Conservation (phyloP, 2,113 vertebrate genomes). For the Seriola aureovittata region DNA sequence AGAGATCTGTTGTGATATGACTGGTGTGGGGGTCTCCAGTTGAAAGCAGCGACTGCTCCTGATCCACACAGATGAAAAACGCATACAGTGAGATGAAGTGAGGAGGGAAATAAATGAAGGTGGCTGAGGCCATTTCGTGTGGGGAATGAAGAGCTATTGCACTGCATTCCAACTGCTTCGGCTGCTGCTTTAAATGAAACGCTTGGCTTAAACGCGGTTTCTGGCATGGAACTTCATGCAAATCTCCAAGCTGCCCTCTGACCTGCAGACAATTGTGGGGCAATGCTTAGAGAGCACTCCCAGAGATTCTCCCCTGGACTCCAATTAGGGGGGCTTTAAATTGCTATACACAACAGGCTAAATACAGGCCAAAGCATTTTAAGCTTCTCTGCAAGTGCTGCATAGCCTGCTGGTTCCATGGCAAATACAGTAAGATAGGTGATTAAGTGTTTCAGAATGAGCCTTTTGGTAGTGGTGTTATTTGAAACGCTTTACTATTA, state of each 20-base stretch:
- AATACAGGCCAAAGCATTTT: conserved; percentile 59
- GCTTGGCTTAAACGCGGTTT: conserved; percentile 60
- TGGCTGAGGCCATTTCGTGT: conserved; percentile 64
- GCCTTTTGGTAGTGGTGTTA: conserved; percentile 19
- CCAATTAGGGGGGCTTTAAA: conserved; percentile 77
- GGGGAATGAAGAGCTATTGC: conserved; percentile 60
- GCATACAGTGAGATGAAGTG: conserved; percentile 63
- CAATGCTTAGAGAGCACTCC: conserved; percentile 80
- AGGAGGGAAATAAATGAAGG: conserved; percentile 68
- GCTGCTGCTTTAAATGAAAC: conserved; percentile 68
- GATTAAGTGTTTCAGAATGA: conserved; percentile 46
- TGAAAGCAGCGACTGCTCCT: conserved; percentile 44
- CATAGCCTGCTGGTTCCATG: conserved; percentile 43
- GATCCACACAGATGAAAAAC: conserved; percentile 61
- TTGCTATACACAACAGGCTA: conserved; percentile 62
- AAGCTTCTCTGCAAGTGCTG: conserved; percentile 60
- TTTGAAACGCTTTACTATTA: conserved; percentile 40
- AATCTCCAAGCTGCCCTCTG: conserved; percentile 72
- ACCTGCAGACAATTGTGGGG: conserved; percentile 77
- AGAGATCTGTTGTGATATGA: conserved; percentile 53
- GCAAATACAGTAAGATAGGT: conserved; percentile 50
- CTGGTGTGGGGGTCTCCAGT: conserved; percentile 32
- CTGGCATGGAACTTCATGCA: conserved; percentile 54
- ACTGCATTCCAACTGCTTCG: conserved; percentile 51
- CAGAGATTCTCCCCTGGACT: conserved; percentile 73